Evolutionary conservation across 92 coral and sea anemone genomes (phyloP).

Genomic region (Pocillopora meandrina): DNA sequence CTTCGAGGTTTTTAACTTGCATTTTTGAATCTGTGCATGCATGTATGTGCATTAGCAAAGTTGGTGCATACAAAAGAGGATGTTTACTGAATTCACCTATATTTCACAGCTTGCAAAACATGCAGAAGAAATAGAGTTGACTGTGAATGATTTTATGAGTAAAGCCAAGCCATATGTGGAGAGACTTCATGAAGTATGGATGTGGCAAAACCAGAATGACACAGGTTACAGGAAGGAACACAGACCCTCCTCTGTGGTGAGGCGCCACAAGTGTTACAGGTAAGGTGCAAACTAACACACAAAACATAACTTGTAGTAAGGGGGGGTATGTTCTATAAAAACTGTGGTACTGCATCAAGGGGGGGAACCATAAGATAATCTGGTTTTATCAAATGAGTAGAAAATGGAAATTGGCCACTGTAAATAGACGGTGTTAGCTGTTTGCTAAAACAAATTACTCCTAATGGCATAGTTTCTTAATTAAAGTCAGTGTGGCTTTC

Average conservation of each 20-base stretch:
- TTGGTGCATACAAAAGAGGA: background rate
- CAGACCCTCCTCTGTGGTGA: constrained; percentile 89
- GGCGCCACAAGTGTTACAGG: constrained; percentile 97
- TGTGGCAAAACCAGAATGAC: constrained; percentile 96
- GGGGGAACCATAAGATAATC: no score
- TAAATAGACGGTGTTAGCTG: no score
- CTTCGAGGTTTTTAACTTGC: no score
- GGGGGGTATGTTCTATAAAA: background rate
- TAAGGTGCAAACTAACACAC: constrained; percentile 13
- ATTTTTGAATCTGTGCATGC: background rate
- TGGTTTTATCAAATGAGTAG: no score
- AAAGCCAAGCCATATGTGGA: constrained; percentile 98
- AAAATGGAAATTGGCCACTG: no score
- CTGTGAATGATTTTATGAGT: constrained; percentile 94
- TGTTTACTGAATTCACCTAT: no score
- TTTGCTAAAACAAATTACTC: no score
- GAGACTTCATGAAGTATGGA: constrained; percentile 98
- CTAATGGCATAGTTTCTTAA: no score
- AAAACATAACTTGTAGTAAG: background rate
- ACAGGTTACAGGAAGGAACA: constrained; percentile 96
- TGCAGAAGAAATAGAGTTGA: constrained; percentile 90
- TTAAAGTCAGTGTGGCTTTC: no score
- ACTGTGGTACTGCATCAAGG: no score
- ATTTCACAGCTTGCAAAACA: constrained; percentile 76
- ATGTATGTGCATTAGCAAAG: background rate